Conservation (phyloP, 2,888 invertebrate genomes). For the Philopedon plagiatum region DNA sequence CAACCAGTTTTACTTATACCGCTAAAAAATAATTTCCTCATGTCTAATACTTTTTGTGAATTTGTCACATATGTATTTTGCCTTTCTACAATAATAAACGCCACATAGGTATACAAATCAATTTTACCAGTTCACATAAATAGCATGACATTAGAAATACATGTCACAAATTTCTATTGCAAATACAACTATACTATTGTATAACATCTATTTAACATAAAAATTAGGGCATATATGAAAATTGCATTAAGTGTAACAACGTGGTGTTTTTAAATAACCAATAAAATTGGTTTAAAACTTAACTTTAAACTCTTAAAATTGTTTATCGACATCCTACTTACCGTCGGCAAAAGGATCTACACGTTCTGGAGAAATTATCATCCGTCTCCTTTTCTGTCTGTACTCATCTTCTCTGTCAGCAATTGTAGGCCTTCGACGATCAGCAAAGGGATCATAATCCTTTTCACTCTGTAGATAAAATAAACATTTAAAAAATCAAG, state of each 20-base stretch:
- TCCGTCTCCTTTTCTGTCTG: constrained; percentile 86
- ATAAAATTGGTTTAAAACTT: background rate
- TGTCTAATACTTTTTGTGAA: too few relatives aligned
- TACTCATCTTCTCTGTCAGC: constrained; percentile 98
- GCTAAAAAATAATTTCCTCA: too few relatives aligned
- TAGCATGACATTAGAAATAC: too few relatives aligned
- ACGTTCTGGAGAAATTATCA: constrained; percentile 97
- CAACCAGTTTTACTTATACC: too few relatives aligned
- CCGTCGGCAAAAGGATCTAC: constrained; percentile 99
- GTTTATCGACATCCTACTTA: constrained; percentile 70
- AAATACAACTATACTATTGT: too few relatives aligned
- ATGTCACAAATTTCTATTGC: too few relatives aligned
- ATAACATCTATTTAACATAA: too few relatives aligned
- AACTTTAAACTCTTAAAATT: background rate
- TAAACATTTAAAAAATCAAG: background rate
- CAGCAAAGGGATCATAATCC: constrained; percentile 96
- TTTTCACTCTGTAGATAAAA: constrained; percentile 81
- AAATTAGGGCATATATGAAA: too few relatives aligned
- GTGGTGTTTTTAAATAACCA: background rate
- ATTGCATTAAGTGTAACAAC: constrained; percentile 5
- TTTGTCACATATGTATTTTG: too few relatives aligned
- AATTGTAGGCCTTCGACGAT: constrained; percentile 91
- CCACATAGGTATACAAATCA: too few relatives aligned
- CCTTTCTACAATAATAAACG: too few relatives aligned
- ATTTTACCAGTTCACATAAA: too few relatives aligned